Conservation (phyloP, 2,888 invertebrate genomes). For the Dioctria linearis region DNA sequence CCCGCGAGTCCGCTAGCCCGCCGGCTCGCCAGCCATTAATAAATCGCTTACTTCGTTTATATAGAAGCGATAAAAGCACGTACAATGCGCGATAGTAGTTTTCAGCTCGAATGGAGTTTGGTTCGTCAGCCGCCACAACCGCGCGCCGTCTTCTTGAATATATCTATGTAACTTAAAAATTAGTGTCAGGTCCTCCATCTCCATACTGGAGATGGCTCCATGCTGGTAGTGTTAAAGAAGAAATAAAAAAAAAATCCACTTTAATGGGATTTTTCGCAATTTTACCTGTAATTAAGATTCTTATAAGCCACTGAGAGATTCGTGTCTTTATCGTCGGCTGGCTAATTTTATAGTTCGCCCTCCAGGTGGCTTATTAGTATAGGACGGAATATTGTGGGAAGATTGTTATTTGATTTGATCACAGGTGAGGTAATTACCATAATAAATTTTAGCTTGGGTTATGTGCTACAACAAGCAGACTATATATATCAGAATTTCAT, state of each 20-base stretch:
- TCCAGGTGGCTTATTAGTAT: too few species aligned
- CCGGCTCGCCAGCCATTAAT: too few species aligned
- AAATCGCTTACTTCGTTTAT: too few species aligned
- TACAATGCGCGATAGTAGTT: too few species aligned
- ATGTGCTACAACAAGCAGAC: neutral
- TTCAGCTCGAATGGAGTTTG: too few species aligned
- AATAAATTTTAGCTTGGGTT: neutral
- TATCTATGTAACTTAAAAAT: neutral
- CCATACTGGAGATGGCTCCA: conserved; percentile 10
- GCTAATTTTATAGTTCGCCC: neutral
- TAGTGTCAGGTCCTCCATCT: neutral
- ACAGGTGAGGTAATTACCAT: conserved; percentile 20
- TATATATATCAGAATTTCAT: too few species aligned
- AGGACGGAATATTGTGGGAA: neutral
- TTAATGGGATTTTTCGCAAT: conserved; percentile 34
- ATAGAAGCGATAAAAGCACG: too few species aligned
- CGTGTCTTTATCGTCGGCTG: conserved; percentile 6
- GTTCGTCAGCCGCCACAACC: too few species aligned
- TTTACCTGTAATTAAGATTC: conserved; percentile 14
- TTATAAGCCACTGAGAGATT: conserved; percentile 1
- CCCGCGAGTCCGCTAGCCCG: too few species aligned
- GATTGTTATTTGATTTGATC: conserved; percentile 8
- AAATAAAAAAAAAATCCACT: neutral
- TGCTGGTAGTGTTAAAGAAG: neutral
- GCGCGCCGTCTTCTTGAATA: too few species aligned